phyloP scores from a whole-genome alignment of 2,888 invertebrate genomes.

The Patella ulyssiponensis region DNA sequence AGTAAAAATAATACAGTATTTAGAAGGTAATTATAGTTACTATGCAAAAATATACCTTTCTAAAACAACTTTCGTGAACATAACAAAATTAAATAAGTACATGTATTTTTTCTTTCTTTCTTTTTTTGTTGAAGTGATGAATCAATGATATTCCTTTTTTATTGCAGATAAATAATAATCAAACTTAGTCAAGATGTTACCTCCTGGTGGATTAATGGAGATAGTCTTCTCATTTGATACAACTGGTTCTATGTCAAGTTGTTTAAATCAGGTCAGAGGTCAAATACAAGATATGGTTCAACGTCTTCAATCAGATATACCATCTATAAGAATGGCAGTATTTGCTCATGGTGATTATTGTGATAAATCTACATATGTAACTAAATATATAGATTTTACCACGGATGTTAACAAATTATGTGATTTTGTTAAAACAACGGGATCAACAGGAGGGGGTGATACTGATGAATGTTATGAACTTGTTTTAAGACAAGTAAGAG shows the following conservation, averaged over 20 bases:
- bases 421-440: constrained; percentile 37
- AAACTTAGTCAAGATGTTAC: constrained; percentile 8
- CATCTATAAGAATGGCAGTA: constrained; percentile 62
- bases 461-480: constrained; percentile 68
- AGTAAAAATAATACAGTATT: no score
- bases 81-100: no score
- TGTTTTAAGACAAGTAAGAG: constrained; percentile 61
- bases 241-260: constrained; percentile 63
- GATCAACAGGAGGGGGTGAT: constrained; percentile 64
- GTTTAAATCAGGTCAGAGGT: constrained; percentile 52
- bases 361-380: constrained; percentile 55
- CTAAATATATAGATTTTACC: constrained; percentile 57
- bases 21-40: no score
- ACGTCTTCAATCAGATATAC: constrained; percentile 65
- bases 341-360: constrained; percentile 70
- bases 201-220: constrained; percentile 39
- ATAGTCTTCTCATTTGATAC: constrained; percentile 68
- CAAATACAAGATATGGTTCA: constrained; percentile 61
- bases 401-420: constrained; percentile 46
- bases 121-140: no score
- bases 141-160: no score
- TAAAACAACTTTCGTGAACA: no score
- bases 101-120: no score
- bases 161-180: no score
- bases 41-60: no score